A percentile compares a stretch with the other conserved stretches of the same genome.
Conservation (phyloP, 2,113 vertebrate species). For the Xenopus borealis region DNA sequence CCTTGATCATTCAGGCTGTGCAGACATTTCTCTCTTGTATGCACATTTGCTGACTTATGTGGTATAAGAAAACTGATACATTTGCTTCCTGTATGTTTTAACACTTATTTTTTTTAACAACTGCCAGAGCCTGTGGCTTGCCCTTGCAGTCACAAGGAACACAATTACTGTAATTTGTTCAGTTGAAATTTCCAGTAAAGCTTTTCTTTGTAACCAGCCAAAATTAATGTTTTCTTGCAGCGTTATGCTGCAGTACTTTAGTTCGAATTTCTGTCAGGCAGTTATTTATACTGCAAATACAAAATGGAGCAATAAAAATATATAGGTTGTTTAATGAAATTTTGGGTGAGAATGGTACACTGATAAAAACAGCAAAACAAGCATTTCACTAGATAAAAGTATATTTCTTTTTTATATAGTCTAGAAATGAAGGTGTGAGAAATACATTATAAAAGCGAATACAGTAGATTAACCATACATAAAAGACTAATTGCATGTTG, state of each 20-base stretch:
- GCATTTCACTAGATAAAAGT: no score
- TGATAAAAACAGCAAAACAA: no score
- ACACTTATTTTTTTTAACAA: constrained; percentile 45
- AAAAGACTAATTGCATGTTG: no score
- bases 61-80: constrained; percentile 49
- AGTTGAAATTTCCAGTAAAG: constrained; percentile 72
- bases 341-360: background rate
- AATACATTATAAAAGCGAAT: no score
- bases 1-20: no score
- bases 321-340: background rate
- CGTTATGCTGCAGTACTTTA: background rate
- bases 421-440: no score
- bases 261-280: no score
- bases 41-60: constrained; percentile 33
- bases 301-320: no score
- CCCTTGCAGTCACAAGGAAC: constrained; percentile 57
- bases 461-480: no score
- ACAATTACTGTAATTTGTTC: constrained; percentile 67
- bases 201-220: constrained; percentile 33
- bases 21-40: no score
- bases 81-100: constrained; percentile 67
- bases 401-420: no score
- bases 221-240: background rate
- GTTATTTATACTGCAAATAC: no score
- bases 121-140: constrained; percentile 67